Conservation (phyloP, 2,888 invertebrate species). For the Chloroclysta siterata region DNA sequence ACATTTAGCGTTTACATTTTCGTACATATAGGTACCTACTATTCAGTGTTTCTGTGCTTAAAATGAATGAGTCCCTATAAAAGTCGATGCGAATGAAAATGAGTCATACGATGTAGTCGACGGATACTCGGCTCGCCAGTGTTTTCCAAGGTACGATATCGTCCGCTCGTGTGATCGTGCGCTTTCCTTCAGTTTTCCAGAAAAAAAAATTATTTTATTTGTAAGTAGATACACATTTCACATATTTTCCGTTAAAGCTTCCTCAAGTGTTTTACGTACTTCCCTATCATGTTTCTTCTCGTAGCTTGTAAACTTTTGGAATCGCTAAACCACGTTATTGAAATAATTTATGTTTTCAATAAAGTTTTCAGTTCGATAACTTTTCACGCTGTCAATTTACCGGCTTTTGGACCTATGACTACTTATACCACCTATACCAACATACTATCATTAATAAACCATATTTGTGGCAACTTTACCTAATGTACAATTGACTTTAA, state of each 20-base stretch:
- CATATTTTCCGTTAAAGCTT: no score
- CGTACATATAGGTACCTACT: background rate
- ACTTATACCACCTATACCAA: no score
- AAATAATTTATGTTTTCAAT: background rate
- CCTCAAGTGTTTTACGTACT: no score
- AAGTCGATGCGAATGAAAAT: conserved; percentile 47
- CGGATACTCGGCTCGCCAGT: conserved; percentile 49
- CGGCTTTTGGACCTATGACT: no score
- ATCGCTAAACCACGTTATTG: background rate
- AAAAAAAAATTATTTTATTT: conserved; percentile 21
- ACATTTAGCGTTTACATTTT: no score
- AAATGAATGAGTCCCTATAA: conserved; percentile 24
- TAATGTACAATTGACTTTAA: no score
- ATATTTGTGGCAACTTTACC: no score
- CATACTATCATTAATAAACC: no score
- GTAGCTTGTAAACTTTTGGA: background rate
- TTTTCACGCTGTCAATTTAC: no score
- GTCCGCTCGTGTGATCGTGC: conserved; percentile 54
- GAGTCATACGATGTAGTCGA: conserved; percentile 50
- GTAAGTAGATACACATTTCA: conserved; percentile 42
- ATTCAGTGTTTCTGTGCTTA: background rate
- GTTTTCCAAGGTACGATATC: conserved; percentile 43
- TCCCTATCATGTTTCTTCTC: no score
- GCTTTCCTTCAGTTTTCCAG: conserved; percentile 41
- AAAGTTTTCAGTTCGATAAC: no score